A percentile compares a stretch with the other conserved stretches of the same genome.
Evolutionary conservation across 2,113 vertebrate genomes (phyloP).

Genomic region (Antidorcas marsupialis): DNA sequence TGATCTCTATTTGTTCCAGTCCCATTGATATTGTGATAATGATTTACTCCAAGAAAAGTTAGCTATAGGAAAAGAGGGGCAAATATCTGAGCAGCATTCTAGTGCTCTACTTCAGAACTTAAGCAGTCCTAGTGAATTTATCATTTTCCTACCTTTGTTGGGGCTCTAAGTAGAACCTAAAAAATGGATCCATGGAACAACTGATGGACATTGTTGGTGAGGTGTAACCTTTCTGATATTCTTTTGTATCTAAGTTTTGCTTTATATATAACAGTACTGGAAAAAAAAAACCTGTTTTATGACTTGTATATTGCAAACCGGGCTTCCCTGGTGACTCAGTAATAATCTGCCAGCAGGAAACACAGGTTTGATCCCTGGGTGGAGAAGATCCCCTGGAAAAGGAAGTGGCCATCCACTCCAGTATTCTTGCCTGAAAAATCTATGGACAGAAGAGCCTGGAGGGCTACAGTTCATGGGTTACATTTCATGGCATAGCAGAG

Average conservation of each 20-base stretch:
- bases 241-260: not conserved
- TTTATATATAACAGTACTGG: not conserved
- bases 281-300: not conserved
- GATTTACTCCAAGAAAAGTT: not conserved
- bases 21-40: not conserved
- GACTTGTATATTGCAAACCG: fast-evolving
- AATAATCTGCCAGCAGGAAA: not conserved
- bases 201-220: not conserved
- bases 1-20: not conserved
- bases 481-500: not conserved
- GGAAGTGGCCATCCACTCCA: not conserved
- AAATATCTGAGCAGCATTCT: not conserved
- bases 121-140: not conserved
- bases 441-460: not conserved
- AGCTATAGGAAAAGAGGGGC: not conserved
- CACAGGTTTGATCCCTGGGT: not conserved
- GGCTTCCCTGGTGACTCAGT: not conserved
- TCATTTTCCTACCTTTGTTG: not conserved
- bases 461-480: not conserved
- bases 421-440: not conserved
- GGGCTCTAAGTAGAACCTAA: not conserved
- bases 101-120: not conserved
- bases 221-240: not conserved
- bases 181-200: not conserved
- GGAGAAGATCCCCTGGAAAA: not conserved